phyloP scores from a whole-genome alignment of 1,140 invertebrate species.

The Drosophila ercepeae region DNA sequence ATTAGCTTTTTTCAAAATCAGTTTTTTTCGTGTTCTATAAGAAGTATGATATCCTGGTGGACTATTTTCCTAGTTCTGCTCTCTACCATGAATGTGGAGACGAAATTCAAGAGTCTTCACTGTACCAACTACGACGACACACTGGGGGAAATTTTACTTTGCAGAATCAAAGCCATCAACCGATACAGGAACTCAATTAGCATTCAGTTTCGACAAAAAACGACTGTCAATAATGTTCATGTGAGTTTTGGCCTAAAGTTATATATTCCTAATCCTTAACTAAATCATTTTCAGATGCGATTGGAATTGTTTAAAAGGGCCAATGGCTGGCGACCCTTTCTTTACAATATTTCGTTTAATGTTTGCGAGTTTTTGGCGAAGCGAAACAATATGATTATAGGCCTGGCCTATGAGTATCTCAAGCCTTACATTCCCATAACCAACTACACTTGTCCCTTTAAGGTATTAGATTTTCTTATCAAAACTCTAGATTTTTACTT shows the following conservation, averaged over 20 bases:
- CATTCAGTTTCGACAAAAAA: conserved; percentile 16
- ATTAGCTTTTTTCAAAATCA: conserved; percentile 1
- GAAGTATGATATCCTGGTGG: conserved; percentile 1
- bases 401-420: conserved; percentile 17
- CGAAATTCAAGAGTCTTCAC: conserved; percentile 39
- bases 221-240: conserved; percentile 1
- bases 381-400: conserved; percentile 17
- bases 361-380: conserved; percentile 22
- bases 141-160: conserved; percentile 12
- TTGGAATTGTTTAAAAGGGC: conserved; percentile 27
- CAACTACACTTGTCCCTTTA: conserved; percentile 31
- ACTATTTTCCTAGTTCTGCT: conserved; percentile 8
- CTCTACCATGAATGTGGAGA: conserved; percentile 17
- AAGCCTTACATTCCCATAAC: conserved; percentile 4
- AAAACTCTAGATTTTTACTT: background rate
- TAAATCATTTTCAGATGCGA: conserved; percentile 3
- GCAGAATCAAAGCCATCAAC: conserved; percentile 39
- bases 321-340: conserved; percentile 32
- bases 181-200: conserved; percentile 33
- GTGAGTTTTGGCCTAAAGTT: conserved; percentile 8
- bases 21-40: background rate
- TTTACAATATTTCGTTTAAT: conserved; percentile 29
- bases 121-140: conserved; percentile 16
- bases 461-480: background rate
- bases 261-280: background rate